These are phyloP conservation scores for Tigriopus japonicus DNA, from an alignment of 1,140 invertebrate species.

Conservation along the genomic window DNA sequence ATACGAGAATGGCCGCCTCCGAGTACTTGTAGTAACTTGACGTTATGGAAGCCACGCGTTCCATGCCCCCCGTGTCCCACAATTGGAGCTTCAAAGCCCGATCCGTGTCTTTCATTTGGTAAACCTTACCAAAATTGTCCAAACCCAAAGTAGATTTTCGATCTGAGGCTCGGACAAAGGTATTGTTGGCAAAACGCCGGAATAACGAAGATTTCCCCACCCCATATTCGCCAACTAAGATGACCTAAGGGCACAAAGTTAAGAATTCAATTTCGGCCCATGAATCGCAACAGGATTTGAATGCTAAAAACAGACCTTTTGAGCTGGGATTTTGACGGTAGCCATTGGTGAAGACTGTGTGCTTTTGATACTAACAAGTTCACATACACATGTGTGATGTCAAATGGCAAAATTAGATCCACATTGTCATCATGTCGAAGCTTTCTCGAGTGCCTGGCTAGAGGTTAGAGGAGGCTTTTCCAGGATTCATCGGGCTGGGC, in stretches of 20 bases:
- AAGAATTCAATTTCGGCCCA: too few species aligned
- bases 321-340: constrained; percentile 57
- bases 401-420: too few species aligned
- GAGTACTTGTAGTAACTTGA: constrained; percentile 85
- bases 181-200: constrained; percentile 67
- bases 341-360: too few species aligned
- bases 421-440: too few species aligned
- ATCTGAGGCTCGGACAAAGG: constrained; percentile 52
- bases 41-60: constrained; percentile 76
- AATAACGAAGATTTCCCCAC: constrained; percentile 87
- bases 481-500: too few species aligned
- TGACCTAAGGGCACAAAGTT: constrained; percentile 31
- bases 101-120: constrained; percentile 43
- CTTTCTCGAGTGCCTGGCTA: too few species aligned
- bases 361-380: too few species aligned
- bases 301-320: too few species aligned
- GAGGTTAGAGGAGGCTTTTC: too few species aligned
- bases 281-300: too few species aligned
- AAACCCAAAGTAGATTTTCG: constrained; percentile 72
- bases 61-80: constrained; percentile 87
- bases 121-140: constrained; percentile 67
- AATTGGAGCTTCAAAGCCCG: constrained; percentile 71
- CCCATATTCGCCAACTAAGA: constrained; percentile 82
- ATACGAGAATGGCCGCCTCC: constrained; percentile 71
- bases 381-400: too few species aligned